phyloP scores from a whole-genome alignment of 1,140 invertebrate species.

The Drosophila biarmipes region DNA sequence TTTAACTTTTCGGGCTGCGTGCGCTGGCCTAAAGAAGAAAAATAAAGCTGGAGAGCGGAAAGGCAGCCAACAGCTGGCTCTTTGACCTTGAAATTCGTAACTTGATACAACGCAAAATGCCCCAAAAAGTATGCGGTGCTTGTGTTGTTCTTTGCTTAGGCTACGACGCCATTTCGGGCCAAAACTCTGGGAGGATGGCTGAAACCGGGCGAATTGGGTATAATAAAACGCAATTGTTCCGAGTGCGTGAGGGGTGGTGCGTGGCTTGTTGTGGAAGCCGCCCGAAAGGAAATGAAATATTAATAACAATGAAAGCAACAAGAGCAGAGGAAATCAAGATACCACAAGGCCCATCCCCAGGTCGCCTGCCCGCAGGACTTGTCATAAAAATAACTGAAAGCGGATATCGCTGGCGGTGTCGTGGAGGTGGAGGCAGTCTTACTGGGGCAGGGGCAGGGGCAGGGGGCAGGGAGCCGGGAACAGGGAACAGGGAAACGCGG shows the following conservation, averaged over 20 bases:
- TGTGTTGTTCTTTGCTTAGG: constrained; percentile 24
- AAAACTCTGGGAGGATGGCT: not conserved
- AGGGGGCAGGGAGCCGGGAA: too few species aligned
- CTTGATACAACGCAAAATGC: constrained; percentile 55
- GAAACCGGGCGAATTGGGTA: not conserved
- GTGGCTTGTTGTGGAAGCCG: constrained; percentile 6
- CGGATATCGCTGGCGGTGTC: constrained; percentile 35
- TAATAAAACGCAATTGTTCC: constrained; percentile 56
- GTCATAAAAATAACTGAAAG: constrained; percentile 58
- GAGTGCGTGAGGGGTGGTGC: constrained; percentile 10
- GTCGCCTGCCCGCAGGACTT: not conserved
- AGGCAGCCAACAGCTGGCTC: constrained; percentile 53
- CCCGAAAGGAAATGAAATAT: constrained; percentile 59
- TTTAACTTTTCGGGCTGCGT: constrained; percentile 15
- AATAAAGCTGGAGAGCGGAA: not conserved
- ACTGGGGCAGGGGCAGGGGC: too few species aligned
- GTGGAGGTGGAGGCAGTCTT: too few species aligned
- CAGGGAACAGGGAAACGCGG: not conserved
- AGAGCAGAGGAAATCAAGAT: constrained; percentile 41
- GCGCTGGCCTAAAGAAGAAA: not conserved
- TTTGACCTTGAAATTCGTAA: constrained; percentile 77
- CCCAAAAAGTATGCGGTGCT: constrained; percentile 18
- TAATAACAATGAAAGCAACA: constrained; percentile 63
- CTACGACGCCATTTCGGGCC: constrained; percentile 46
- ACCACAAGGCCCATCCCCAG: constrained; percentile 1